Evolutionary conservation across 30 jellyfish, hydroid and myxozoan genomes (phyloP).

Genomic region (Euphysa ruthae): DNA sequence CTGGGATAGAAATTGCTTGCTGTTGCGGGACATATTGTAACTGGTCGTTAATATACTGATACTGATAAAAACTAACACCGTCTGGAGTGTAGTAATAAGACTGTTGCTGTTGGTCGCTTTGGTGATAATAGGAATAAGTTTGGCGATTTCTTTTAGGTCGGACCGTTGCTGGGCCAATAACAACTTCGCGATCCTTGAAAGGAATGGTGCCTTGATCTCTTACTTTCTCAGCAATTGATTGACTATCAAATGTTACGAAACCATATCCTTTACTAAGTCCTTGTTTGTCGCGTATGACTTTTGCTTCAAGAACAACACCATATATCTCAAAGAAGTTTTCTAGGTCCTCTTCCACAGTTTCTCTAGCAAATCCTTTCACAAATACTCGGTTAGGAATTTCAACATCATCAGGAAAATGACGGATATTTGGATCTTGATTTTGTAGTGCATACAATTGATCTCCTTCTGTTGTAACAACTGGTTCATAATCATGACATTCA

Average conservation of each 20-base stretch:
- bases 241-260: constrained; percentile 89
- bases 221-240: constrained; percentile 77
- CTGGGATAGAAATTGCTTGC: too few species aligned
- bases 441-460: not conserved
- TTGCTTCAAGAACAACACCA: constrained; percentile 93
- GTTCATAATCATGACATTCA: too few species aligned
- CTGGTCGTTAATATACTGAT: too few species aligned
- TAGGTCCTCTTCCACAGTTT: constrained; percentile 88
- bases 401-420: constrained; percentile 79
- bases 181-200: constrained; percentile 65
- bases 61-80: not conserved
- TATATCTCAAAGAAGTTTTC: constrained; percentile 62
- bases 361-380: constrained; percentile 95
- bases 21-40: not conserved
- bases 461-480: not conserved
- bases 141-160: constrained; percentile 21
- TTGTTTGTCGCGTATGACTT: constrained; percentile 73
- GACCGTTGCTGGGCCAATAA: constrained; percentile 86
- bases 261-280: constrained; percentile 75
- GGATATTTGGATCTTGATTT: not conserved
- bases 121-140: not conserved
- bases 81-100: not conserved
- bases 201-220: constrained; percentile 43
- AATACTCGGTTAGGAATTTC: constrained; percentile 95
- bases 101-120: not conserved